Conservation (phyloP, 2,113 vertebrate genomes). For the Lanius ludovicianus region DNA sequence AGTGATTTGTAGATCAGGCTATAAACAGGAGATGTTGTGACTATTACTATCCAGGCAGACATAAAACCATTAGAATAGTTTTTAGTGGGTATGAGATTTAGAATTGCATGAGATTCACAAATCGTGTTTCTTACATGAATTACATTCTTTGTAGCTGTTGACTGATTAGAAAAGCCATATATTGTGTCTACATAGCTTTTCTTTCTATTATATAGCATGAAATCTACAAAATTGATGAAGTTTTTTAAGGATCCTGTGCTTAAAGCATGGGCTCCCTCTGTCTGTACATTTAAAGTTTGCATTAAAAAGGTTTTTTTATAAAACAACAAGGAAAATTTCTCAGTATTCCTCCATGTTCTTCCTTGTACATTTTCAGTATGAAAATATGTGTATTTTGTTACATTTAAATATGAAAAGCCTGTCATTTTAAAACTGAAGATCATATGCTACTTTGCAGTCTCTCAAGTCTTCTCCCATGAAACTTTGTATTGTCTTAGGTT, state of each 20-base stretch:
- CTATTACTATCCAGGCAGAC: background rate
- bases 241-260: background rate
- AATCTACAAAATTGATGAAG: background rate
- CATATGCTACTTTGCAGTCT: background rate
- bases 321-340: background rate
- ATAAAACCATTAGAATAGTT: background rate
- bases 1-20: background rate
- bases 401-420: background rate
- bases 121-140: background rate
- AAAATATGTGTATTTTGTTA: background rate
- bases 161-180: background rate
- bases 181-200: background rate
- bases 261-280: background rate
- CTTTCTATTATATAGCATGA: background rate
- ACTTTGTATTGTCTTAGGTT: background rate
- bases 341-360: background rate
- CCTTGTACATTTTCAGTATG: background rate
- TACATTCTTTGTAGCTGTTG: background rate
- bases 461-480: background rate
- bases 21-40: background rate
- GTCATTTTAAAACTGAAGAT: background rate
- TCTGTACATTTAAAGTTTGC: background rate
- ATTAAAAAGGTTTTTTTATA: background rate
- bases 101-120: background rate
- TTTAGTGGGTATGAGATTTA: background rate